These are phyloP conservation scores for Andrena chrysosceles DNA, from an alignment of 2,888 invertebrate genomes.

Conservation along the genomic window DNA sequence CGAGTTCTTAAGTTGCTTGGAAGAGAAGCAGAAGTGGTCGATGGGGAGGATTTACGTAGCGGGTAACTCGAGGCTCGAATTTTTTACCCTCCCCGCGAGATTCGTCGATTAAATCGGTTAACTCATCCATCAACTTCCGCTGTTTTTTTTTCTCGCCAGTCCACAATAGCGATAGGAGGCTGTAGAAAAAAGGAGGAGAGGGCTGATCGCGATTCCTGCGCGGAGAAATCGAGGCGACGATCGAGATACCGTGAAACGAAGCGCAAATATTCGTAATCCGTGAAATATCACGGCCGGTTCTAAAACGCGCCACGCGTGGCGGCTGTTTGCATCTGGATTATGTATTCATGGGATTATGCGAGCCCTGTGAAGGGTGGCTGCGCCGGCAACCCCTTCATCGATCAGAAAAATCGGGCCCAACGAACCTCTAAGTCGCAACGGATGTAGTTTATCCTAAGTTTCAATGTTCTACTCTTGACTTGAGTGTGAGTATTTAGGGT, in stretches of 20 bases:
- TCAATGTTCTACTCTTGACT: not conserved
- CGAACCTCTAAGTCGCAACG: not conserved
- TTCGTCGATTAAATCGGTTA: constrained; percentile 1
- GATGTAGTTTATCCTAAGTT: not conserved
- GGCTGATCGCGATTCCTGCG: not conserved
- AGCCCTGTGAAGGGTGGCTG: constrained; percentile 50
- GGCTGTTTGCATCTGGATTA: constrained; percentile 83
- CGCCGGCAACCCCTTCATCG: constrained; percentile 67
- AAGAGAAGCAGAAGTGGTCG: too few species aligned
- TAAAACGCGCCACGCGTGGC: constrained; percentile 81
- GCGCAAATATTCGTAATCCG: constrained; percentile 80
- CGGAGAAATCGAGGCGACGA: constrained; percentile 8
- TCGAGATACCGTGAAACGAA: constrained; percentile 75
- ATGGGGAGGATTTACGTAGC: too few species aligned
- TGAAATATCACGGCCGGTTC: constrained; percentile 83
- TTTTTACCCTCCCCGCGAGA: constrained; percentile 5
- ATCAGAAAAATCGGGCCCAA: constrained; percentile 28
- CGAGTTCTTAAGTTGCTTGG: too few species aligned
- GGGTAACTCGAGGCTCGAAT: not conserved
- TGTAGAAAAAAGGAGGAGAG: not conserved
- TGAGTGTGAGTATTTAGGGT: too few species aligned
- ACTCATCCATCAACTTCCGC: constrained; percentile 46
- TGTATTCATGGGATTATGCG: constrained; percentile 82
- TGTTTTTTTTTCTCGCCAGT: not conserved
- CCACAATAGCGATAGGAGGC: not conserved